Base-by-base conservation (phyloP, 2,797 vertebrate species). In the Bryconaethiops microstoma region DNA sequence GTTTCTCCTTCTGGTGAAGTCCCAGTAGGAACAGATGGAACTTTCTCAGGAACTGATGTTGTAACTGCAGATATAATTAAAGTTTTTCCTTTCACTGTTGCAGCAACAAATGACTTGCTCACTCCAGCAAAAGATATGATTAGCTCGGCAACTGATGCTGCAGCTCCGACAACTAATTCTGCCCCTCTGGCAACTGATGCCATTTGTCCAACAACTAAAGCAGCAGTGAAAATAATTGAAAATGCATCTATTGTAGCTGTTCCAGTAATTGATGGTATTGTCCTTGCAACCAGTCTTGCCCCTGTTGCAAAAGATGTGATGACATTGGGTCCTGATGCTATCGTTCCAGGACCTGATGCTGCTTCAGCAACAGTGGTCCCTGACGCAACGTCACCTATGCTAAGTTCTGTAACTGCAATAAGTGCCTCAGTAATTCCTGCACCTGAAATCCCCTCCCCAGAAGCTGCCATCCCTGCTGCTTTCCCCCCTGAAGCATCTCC, bases 381-480 rank as follows among this genome's bases (percentile, higher is more conserved):
- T 29, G 86, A 82, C 35, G 82, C 88, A 57, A 87, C 69, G 13
- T 86, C 87, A 63, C 77, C 87, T 62, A 55, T 78, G 64, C 81
- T 77, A 19, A 85, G 78, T 65, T 68, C 80, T 62, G 69, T 35
- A 71, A 80, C 79, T 73, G 64, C 74, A 76, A 50, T 16, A n/a
- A 23, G 50, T 13, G 42, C 52, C 21, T 65, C 71, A 25, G 40
- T 72, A 62, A 76, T 23, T 48, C 62, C 69, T 39, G 29, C 76
- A 68, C 67, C 54, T 48, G 71, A 83, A 67, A 40, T 10, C 29
- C 35, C 50, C 39, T 52, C 48, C 48, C 48, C 48, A 52, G 77
- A 76, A 29, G 68, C 21, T 52, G 0, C 23, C 74, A 7, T 77
- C 42, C 57, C 80, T 52, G 69, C 62, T 77, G 83, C 79, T 74